Base-by-base conservation (phyloP, 2,888 invertebrate genomes). In the Nemurella pictetii region DNA sequence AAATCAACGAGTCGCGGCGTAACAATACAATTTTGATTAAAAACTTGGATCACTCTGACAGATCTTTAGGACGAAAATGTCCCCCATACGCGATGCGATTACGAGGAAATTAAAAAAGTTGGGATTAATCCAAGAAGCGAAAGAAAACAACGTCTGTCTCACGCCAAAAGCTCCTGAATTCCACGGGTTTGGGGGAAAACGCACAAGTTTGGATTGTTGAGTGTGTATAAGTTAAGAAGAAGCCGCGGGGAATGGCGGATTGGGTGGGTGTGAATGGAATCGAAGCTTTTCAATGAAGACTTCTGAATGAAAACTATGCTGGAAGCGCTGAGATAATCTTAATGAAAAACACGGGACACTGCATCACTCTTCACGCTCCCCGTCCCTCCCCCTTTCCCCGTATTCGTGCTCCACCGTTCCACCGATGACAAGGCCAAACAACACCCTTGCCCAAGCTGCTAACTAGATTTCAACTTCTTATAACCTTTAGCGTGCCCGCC, bases 251-350 rank as follows among this genome's bases (percentile, higher is more conserved):
- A 26, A 15, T 27, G 25, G 7, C 27, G 25, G 75, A 7, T 29
- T 15, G 78, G 20, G 78, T 78, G 78, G 78, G 78, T 78, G 78
- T 78, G 78, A 78, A 78, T 78, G 78, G 30, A 78, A 30, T 78
- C 78, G 30, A 78, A n/a, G 78, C 29, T 7, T 12, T 30, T 30
- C 30, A 78, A 78, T 29, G 29, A 27, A 78, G 15, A 28, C 28
- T 28, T 78, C 29, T 78, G 29, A 78, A 78, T 78, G 78, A 78
- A 78, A 75, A 75, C 27, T 75, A 29, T n/a, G n/a, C 27, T 27
- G 75, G 29, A 75, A 30, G 78, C 27, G 30, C 30, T 0, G 78
- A 27, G 29, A n/a, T 29, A 27, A n/a, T 55, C 55, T 55, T 55
- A 55, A 55, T 55, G 55, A 55, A 55, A 55, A n/a, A 1, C 0